Percentiles rank a stretch among this genome's conserved stretches.
These are phyloP conservation scores for Silvanus unidentatus DNA, from an alignment of 2,888 invertebrate species.

Conservation along the genomic window DNA sequence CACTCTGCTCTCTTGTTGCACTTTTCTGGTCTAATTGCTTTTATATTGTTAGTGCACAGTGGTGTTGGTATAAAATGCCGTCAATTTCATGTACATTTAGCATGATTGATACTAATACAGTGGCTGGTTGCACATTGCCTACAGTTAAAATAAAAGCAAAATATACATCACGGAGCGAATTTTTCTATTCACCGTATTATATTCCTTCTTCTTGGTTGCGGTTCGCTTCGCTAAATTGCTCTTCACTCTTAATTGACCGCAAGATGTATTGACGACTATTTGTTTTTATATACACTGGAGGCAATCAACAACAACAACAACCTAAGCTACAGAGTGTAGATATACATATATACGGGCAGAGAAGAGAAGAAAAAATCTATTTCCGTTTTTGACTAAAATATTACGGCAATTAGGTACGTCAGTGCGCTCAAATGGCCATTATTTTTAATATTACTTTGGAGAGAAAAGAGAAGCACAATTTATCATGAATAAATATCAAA, in stretches of 20 bases:
- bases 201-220: neutral
- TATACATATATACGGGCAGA: too few species aligned
- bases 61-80: constrained; percentile 12
- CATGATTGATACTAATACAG: constrained; percentile 18
- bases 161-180: neutral
- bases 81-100: constrained; percentile 19
- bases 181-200: neutral
- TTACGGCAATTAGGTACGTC: too few species aligned
- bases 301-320: neutral
- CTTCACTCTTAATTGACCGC: constrained; percentile 1
- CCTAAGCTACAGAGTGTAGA: too few species aligned
- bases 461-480: too few species aligned
- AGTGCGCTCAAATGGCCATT: too few species aligned
- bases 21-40: constrained; percentile 15
- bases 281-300: neutral
- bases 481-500: too few species aligned
- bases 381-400: too few species aligned
- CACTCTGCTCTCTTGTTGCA: neutral
- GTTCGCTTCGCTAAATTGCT: constrained; percentile 1
- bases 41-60: constrained; percentile 5
- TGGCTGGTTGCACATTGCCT: constrained; percentile 7
- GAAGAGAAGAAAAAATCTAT: too few species aligned
- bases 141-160: constrained; percentile 4
- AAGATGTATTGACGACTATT: constrained; percentile 1
- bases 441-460: too few species aligned